Evolutionary conservation across 2,113 vertebrate genomes (phyloP).

Genomic region (Lophura nycthemera): DNA sequence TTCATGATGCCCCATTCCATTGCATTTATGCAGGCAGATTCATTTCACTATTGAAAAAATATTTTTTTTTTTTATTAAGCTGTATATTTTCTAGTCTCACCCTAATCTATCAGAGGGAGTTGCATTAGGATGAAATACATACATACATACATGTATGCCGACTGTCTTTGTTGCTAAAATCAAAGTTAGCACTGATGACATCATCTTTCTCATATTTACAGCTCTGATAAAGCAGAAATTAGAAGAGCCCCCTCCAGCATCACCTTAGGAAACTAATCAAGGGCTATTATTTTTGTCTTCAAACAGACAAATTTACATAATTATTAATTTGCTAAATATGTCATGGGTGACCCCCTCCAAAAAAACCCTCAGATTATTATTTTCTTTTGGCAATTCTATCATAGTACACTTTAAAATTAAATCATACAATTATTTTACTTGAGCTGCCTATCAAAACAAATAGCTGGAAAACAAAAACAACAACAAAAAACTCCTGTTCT

Average conservation of each 20-base stretch:
- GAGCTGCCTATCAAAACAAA: background rate
- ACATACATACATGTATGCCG: background rate
- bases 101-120: background rate
- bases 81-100: conserved; percentile 12
- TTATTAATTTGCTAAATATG: background rate
- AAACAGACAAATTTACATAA: background rate
- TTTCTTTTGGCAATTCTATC: background rate
- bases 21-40: background rate
- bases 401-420: background rate
- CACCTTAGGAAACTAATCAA: background rate
- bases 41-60: background rate
- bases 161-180: background rate
- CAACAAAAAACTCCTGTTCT: background rate
- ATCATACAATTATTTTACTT: background rate
- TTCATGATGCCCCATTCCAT: background rate
- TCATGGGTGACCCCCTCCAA: background rate
- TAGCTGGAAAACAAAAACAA: background rate
- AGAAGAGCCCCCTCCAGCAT: background rate
- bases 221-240: background rate
- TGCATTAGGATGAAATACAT: background rate
- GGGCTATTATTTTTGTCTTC: background rate
- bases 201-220: background rate
- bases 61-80: conserved; percentile 16
- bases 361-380: background rate
- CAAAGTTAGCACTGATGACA: background rate